Base-by-base conservation (phyloP, 2,888 invertebrate species). In the Leptopterna dolabrata region DNA sequence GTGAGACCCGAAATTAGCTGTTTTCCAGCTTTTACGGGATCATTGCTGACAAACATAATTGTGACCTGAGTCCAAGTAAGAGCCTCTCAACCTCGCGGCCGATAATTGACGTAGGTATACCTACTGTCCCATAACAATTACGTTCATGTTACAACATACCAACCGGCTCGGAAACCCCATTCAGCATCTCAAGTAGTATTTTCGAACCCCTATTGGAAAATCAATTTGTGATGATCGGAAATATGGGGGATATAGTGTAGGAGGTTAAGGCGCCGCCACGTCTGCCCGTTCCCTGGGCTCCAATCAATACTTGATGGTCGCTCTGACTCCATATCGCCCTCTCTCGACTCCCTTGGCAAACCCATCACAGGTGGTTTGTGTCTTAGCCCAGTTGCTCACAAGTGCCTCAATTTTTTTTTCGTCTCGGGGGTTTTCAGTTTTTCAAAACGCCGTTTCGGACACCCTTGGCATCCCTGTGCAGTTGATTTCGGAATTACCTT, bases 241-340 rank as follows among this genome's bases (percentile, higher is more conserved):
- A 36, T 29, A 36, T 71, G 29, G 71, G 29, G n/a, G 71, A 71
- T 71, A 11, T 71, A 71, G 71, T 36, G 71, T 29, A 71, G 71
- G 29, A 27, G 71, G 71, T 71, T 63, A 41, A 83, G 82, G 82
- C 82, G 82, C 82, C 82, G 82, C 82, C 63, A 70, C 70, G 82
- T 83, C 82, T 83, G 43, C 70, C 82, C 63, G 70, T 70, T 70
- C 82, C 82, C 63, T 41, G 19, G 30, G 24, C 63, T 63, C 82
- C 82, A 83, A 83, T 83, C 82, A 83, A 83, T 83, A 83, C 82
- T 83, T 70, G 55, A 76, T 76, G 43, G 81, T 47, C 81, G 63
- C 24, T 83, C 41, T 41, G 70, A 70, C 82, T 55, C 63, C 80
- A 80, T 80, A 51, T 80, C 51, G 80, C 80, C 51, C 51, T 51